Evolutionary conservation across 2,113 vertebrate species (phyloP).

Genomic region (Dasypus novemcinctus): DNA sequence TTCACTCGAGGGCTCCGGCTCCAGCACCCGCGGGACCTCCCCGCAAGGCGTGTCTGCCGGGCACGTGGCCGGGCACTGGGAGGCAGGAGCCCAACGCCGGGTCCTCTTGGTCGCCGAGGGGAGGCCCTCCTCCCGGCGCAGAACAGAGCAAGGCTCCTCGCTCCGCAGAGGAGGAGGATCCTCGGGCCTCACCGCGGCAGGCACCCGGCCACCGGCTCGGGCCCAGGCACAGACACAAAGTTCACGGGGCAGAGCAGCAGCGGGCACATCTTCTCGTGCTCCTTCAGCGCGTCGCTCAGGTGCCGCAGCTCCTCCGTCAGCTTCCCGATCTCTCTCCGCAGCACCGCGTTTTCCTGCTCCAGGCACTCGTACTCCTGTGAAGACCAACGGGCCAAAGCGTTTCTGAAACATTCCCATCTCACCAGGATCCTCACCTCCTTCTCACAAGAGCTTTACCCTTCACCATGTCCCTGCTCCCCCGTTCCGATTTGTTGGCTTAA

Average conservation of each 20-base stretch:
- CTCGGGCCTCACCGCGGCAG: slow-evolving; percentile 83
- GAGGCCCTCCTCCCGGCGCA: no score
- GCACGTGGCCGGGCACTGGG: not conserved
- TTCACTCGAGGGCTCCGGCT: not conserved
- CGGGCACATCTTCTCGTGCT: slow-evolving; percentile 92
- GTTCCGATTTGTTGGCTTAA: fast-evolving
- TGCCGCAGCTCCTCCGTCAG: slow-evolving; percentile 91
- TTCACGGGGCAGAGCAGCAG: slow-evolving; percentile 88
- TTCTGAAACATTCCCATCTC: not conserved
- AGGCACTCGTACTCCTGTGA: slow-evolving; percentile 91
- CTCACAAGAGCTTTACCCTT: not conserved
- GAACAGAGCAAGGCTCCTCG: not conserved
- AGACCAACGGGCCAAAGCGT: not conserved
- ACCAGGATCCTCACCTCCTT: fast-evolving
- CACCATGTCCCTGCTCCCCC: fast-evolving
- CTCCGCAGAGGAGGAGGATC: not conserved
- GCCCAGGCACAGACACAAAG: slow-evolving; percentile 83
- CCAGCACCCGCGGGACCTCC: no score
- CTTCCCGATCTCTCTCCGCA: slow-evolving; percentile 92
- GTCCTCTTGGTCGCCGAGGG: not conserved
- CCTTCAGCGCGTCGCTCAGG: slow-evolving; percentile 88
- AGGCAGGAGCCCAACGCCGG: not conserved
- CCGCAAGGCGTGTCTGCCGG: no score
- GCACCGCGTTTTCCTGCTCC: slow-evolving; percentile 91
- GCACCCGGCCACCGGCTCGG: slow-evolving; percentile 79